Base-by-base conservation (phyloP, 2,113 vertebrate species). In the Hemicordylus capensis region DNA sequence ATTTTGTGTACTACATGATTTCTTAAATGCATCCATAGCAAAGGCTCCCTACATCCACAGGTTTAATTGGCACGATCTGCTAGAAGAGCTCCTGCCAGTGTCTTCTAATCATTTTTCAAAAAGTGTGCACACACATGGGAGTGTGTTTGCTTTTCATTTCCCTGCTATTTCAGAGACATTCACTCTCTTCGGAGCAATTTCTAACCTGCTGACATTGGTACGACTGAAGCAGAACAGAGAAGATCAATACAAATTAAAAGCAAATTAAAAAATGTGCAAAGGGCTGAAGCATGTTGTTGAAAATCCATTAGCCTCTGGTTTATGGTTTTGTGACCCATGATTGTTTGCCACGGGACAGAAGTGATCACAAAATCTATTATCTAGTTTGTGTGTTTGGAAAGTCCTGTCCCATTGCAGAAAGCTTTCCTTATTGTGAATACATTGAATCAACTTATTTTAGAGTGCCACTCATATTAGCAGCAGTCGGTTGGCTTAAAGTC, bases 221-320 rank as follows among this genome's bases (percentile, higher is more conserved):
- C 95, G 95, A 96, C 95, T 94, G 93, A 95, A 96, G 96, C 87
- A 87, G 80, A 86, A 91, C 85, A 70, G 91, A 70, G 85, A 91
- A 90, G 93, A 97, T 96, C 95, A 91, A 97, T 97, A 96, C 93
- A 97, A 97, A 98, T 98, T 97, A 97, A 98, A 98, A 97, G 96
- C 95, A 97, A 97, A 98, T 97, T 92, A 95, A 95, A 96, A 96
- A 93, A 89, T 83, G 63, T 76, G n/a, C 77, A 48, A 51, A 93
- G 89, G 89, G 76, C 69, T 59, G n/a, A 93, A 92, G 92, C 61
- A 37, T 86, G 69, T 86, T 66, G 86, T 93, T 94, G 92, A 93
- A 96, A 96, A 96, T 92, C 93, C 87, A 93, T 96, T 93, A 92
- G 76, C 80, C 79, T 81, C 61, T 88, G 85, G 92, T 95, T 92